Base-by-base conservation (phyloP, 2,888 invertebrate genomes). In the Stegophylla sp. region DNA sequence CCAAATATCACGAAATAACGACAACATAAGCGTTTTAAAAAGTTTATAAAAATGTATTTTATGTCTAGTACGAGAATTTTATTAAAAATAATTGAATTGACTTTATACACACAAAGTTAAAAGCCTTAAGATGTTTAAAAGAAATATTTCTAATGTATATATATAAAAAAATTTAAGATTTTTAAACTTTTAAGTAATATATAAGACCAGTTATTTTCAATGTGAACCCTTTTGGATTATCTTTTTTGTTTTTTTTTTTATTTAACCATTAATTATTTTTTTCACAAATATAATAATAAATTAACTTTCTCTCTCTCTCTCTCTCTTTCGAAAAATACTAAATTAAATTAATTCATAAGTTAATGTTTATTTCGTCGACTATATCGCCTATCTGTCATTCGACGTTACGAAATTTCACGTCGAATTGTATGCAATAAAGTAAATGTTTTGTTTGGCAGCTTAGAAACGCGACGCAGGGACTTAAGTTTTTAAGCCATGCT, bases 21-120 rank as follows among this genome's bases (percentile, higher is more conserved):
- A 56, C 23, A 23, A 53, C 20, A 56, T 23, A 56, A 56, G 20
- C 56, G 20, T 56, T 56, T 23, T 56, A 9, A 56, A n/a, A 56
- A 56, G 56, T 56, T 56, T 56, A 56, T 56, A 56, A 56, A 56
- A 56, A 56, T n/a, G 12, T 12, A 56, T 56, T 56, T 56, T 23
- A 56, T 23, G 56, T 56, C 23, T 56, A 56, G 23, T 56, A 56
- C 12, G 23, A 56, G 23, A 3, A 56, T 56, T 56, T 20, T 56
- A 56, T 56, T 23, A 56, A 56, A 56, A 56, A 56, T 56, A 56
- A 56, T 56, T 56, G 20, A 20, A 56, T 56, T 20, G 56, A 9
- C 12, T 56, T 23, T 23, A 12, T 9, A 56, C 56, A 56, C 10
- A 56, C 10, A 56, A 56, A 56, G n/a, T 23, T 56, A 56, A 23